Percentiles rank a stretch among this genome's conserved stretches.
Conservation (phyloP, 2,113 vertebrate genomes). For the Cynoglossus semilaevis region DNA sequence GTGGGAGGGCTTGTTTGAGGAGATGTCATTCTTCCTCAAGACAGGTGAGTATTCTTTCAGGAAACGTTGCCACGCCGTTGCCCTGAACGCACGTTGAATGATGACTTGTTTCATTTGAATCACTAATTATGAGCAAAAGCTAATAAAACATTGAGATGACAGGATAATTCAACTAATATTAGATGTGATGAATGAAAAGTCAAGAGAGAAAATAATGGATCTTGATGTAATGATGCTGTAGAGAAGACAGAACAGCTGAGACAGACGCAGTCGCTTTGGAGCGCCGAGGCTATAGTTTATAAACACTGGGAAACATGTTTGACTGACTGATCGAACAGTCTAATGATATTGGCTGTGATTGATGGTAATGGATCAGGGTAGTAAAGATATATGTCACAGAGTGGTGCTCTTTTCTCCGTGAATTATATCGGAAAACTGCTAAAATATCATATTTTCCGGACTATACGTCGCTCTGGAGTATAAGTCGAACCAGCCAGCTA, state of each 20-base stretch:
- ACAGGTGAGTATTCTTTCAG: slow-evolving; percentile 32
- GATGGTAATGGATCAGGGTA: too few species aligned
- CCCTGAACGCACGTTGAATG: slow-evolving; percentile 28
- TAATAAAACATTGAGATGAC: slow-evolving; percentile 1
- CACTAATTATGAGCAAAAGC: slow-evolving; percentile 3
- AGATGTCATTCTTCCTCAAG: slow-evolving; percentile 34
- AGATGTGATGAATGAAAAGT: slow-evolving; percentile 16
- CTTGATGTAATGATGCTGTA: slow-evolving; percentile 13
- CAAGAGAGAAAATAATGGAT: slow-evolving; percentile 4
- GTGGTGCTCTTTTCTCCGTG: too few species aligned
- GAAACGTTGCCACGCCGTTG: slow-evolving; percentile 22
- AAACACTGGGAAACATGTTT: too few species aligned
- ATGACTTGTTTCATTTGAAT: slow-evolving; percentile 27
- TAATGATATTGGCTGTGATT: too few species aligned
- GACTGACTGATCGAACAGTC: too few species aligned
- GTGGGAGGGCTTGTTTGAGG: slow-evolving; percentile 41
- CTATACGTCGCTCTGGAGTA: too few species aligned
- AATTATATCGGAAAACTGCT: too few species aligned
- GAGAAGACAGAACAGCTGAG: slow-evolving; percentile 6
- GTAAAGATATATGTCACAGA: too few species aligned
- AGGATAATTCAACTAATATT: slow-evolving; percentile 34
- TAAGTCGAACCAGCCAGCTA: too few species aligned
- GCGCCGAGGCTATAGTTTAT: slow-evolving; percentile 3
- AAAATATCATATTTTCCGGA: too few species aligned
- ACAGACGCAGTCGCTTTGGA: slow-evolving; percentile 1